phyloP scores from a whole-genome alignment of 2,888 invertebrate species.

The Ferdinandea cuprea region DNA sequence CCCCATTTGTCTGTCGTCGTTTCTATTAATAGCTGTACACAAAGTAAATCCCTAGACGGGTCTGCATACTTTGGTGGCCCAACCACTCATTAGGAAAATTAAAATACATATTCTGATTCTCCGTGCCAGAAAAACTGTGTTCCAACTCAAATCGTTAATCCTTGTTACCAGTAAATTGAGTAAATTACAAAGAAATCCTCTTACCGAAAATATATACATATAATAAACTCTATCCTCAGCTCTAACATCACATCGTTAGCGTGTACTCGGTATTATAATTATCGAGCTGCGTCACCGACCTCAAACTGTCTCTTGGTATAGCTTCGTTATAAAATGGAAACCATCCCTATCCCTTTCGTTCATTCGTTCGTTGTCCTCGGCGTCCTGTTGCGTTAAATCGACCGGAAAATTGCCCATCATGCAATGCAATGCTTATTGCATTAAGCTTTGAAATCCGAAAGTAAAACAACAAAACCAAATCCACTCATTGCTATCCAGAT shows the following conservation, averaged over 20 bases:
- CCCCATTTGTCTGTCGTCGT: not conserved
- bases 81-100: slow-evolving; percentile 19
- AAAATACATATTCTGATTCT: slow-evolving; percentile 6
- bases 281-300: slow-evolving; percentile 8
- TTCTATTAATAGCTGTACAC: slow-evolving; percentile 1
- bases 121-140: not conserved
- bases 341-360: not conserved
- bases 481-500: slow-evolving; percentile 1
- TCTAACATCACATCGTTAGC: slow-evolving; percentile 6
- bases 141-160: slow-evolving; percentile 21
- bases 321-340: too few relatives aligned
- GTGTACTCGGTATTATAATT: slow-evolving; percentile 30
- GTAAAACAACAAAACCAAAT: slow-evolving; percentile 15
- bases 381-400: slow-evolving; percentile 52
- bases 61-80: not conserved
- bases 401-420: slow-evolving; percentile 49
- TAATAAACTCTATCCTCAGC: not conserved
- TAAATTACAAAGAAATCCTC: slow-evolving; percentile 15
- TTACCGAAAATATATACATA: slow-evolving; percentile 9
- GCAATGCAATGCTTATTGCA: slow-evolving; percentile 47
- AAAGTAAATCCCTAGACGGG: slow-evolving; percentile 2
- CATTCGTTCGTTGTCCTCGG: too few relatives aligned
- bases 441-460: slow-evolving; percentile 37
- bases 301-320: slow-evolving; percentile 5
- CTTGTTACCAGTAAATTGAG: slow-evolving; percentile 24